phyloP scores from a whole-genome alignment of 2,113 vertebrate species.

The Hiodon alosoides region DNA sequence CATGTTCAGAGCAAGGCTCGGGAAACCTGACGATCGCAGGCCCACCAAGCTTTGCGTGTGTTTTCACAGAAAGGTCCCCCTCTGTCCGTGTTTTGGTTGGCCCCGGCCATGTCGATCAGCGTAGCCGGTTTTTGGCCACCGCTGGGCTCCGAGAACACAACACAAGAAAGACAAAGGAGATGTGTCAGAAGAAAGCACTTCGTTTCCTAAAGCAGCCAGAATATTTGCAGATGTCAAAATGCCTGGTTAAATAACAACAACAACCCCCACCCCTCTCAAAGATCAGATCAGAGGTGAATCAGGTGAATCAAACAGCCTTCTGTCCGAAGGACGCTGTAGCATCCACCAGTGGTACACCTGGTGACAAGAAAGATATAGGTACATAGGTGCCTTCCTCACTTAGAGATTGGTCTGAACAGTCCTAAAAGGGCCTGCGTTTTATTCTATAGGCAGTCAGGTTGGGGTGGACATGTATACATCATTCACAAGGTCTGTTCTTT shows the following conservation, averaged over 20 bases:
- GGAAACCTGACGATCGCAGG: slow-evolving; percentile 14
- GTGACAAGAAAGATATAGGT: no score
- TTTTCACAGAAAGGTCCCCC: slow-evolving; percentile 25
- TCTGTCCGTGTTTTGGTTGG: slow-evolving; percentile 33
- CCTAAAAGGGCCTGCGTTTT: no score
- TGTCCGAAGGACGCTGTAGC: no score
- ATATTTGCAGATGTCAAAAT: not conserved
- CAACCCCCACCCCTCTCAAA: no score
- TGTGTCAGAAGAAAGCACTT: no score
- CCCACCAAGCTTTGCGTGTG: slow-evolving; percentile 25
- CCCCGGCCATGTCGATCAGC: slow-evolving; percentile 22
- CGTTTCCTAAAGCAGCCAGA: not conserved
- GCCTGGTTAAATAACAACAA: not conserved
- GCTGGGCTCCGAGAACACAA: not conserved
- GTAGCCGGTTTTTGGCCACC: slow-evolving; percentile 24
- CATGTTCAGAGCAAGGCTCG: slow-evolving; percentile 5
- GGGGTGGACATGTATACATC: no score
- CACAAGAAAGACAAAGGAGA: slow-evolving; percentile 10
- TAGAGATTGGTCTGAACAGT: no score
- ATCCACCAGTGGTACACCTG: no score
- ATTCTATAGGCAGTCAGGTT: no score
- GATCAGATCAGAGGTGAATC: not conserved
- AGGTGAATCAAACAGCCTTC: not conserved
- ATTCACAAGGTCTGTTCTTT: no score
- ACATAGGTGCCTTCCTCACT: not conserved